Evolutionary conservation across 2,888 invertebrate species (phyloP), one percentile per base, ranked within the genome.

Genomic region (Callinectes sapidus): DNA sequence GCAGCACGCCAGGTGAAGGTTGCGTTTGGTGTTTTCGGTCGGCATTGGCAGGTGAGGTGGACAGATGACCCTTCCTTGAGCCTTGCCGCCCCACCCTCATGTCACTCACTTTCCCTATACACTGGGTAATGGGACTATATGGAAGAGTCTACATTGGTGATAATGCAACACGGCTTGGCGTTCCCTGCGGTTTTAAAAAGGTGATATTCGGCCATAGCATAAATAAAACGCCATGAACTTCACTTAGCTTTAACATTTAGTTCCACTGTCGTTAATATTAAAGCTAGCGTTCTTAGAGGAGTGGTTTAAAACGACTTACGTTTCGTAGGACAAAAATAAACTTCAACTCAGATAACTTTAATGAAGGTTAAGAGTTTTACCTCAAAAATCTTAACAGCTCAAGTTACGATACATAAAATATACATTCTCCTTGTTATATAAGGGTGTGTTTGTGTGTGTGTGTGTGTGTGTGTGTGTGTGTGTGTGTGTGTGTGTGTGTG

Each of bases 401-500:
- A 23, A 61, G 23, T 61, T 61, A 61, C 3, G 5, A 61, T 48
- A 48, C 48, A 61, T 61, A 23, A 5, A 61, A 61, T 2, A 61
- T 2, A 23, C 61, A 13, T 61, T 6, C 18, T 23, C 18, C 10
- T 23, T 23, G 23, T 61, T 61, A 61, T 61, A 61, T 23, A n/a
- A n/a, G n/a, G n/a, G n/a, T n/a, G n/a, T n/a, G 18, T 61, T 61
- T 6, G 6, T 61, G 61, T 61, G 61, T 18, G 61, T 18, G 61
- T 61, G 61, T 39, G 85, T 85, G 35, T 85, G 35, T 85, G 32
- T 35, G 39, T 39, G 35, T 39, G 32, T 85, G 85, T 39, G 85
- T 39, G 85, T 39, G 85, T 39, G 85, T 39, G 85, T 39, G 85
- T 39, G 85, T 39, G 85, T 85, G 85, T 39, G 85, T 85, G 85